Conservation (phyloP, 2,888 invertebrate species). For the Ariolimax columbianus region DNA sequence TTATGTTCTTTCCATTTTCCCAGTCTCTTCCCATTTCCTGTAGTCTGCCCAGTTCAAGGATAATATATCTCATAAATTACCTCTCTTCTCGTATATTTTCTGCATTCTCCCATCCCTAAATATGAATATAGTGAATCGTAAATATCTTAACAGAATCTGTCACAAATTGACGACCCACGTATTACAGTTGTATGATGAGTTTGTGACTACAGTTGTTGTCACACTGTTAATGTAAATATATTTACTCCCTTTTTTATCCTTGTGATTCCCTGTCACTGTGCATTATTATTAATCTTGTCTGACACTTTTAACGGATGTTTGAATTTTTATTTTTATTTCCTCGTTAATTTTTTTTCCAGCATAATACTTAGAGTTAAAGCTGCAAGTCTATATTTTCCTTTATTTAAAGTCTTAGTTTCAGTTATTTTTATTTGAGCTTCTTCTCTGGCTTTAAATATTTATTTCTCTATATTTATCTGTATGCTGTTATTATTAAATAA, state of each 20-base stretch:
- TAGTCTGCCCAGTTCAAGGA: too few species aligned
- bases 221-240: background rate
- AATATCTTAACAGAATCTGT: background rate
- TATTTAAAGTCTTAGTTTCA: background rate
- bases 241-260: background rate
- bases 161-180: background rate
- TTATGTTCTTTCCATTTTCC: too few species aligned
- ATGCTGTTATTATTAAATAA: conserved; percentile 18
- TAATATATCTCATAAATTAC: too few species aligned
- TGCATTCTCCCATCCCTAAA: background rate
- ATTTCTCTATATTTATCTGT: conserved; percentile 5
- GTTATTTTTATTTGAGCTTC: background rate
- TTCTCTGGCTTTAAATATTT: background rate
- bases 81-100: too few species aligned
- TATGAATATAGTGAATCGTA: background rate
- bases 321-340: background rate
- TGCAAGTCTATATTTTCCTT: background rate
- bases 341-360: background rate
- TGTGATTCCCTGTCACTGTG: background rate
- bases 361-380: background rate
- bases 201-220: background rate
- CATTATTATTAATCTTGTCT: background rate
- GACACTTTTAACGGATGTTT: background rate
- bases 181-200: background rate
- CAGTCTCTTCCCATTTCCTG: too few species aligned